A percentile compares a stretch with the other conserved stretches of the same genome.
These are phyloP conservation scores for Ethmia dodecea DNA, from an alignment of 2,888 invertebrate genomes.

Conservation along the genomic window DNA sequence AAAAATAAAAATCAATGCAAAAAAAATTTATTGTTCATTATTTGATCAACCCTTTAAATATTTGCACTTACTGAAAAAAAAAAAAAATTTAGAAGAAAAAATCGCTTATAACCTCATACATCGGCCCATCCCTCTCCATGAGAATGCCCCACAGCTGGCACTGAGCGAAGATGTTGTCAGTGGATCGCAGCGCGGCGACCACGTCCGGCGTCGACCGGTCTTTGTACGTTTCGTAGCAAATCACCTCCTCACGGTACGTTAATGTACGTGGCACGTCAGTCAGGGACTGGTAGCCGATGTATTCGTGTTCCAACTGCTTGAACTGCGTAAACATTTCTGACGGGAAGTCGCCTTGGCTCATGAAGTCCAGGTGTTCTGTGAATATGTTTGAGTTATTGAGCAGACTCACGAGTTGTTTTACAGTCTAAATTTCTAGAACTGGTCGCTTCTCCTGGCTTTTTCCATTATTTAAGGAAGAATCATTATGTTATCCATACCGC, in stretches of 20 bases:
- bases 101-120: slow-evolving; percentile 88
- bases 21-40: too few relatives aligned
- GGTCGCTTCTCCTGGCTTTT: neutral
- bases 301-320: slow-evolving; percentile 92
- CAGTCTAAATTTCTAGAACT: too few relatives aligned
- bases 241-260: slow-evolving; percentile 82
- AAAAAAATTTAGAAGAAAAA: slow-evolving; percentile 25
- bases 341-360: slow-evolving; percentile 88
- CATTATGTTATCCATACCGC: neutral
- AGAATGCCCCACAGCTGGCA: slow-evolving; percentile 91
- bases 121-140: slow-evolving; percentile 86
- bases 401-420: too few relatives aligned
- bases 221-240: slow-evolving; percentile 76
- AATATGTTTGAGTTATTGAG: too few relatives aligned
- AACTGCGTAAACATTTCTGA: slow-evolving; percentile 89
- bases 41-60: too few relatives aligned
- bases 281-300: slow-evolving; percentile 96
- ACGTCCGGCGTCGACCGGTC: slow-evolving; percentile 85
- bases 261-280: slow-evolving; percentile 94
- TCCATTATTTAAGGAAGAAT: neutral
- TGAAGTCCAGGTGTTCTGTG: slow-evolving; percentile 96
- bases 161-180: slow-evolving; percentile 86
- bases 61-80: too few relatives aligned
- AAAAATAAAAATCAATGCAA: too few relatives aligned
- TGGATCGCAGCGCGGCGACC: slow-evolving; percentile 81